A percentile compares a stretch with the other conserved stretches of the same genome.
Evolutionary conservation across 2,797 vertebrate species (phyloP).

Genomic region (Antrozous pallidus): DNA sequence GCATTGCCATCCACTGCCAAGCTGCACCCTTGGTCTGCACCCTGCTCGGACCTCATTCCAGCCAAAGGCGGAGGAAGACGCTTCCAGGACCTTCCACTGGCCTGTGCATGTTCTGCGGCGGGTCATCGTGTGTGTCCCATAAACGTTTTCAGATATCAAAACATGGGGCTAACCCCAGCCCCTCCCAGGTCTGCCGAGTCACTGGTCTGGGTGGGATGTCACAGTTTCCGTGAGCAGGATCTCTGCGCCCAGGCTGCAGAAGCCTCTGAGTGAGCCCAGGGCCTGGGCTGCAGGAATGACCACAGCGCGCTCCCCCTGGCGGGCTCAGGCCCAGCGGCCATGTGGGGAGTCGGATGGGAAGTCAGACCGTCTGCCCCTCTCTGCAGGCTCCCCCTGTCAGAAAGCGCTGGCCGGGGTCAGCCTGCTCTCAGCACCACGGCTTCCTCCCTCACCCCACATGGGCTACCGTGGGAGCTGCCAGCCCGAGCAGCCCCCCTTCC

Average conservation of each 20-base stretch:
- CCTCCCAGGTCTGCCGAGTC: not conserved
- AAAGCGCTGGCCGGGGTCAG: not conserved
- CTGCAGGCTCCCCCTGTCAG: not conserved
- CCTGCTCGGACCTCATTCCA: not conserved
- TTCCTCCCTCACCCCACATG: not conserved
- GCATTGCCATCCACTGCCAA: not conserved
- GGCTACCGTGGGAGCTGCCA: slow-evolving; percentile 26
- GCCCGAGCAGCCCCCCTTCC: not conserved
- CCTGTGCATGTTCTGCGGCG: not conserved
- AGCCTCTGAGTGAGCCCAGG: not conserved
- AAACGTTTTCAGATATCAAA: not conserved
- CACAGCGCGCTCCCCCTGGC: not conserved
- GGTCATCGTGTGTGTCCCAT: not conserved
- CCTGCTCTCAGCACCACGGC: not conserved
- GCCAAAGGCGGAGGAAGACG: not conserved
- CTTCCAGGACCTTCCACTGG: not conserved
- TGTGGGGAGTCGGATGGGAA: not conserved
- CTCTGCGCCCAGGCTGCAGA: not conserved
- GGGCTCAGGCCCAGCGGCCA: not conserved
- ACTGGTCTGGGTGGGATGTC: not conserved
- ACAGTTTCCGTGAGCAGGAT: not conserved
- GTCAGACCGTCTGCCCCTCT: not conserved
- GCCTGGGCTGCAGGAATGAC: not conserved
- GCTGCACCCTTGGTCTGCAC: not conserved
- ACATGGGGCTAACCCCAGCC: not conserved